Evolutionary conservation across 1,140 invertebrate species (phyloP).

Genomic region (Eufriesea mexicana): DNA sequence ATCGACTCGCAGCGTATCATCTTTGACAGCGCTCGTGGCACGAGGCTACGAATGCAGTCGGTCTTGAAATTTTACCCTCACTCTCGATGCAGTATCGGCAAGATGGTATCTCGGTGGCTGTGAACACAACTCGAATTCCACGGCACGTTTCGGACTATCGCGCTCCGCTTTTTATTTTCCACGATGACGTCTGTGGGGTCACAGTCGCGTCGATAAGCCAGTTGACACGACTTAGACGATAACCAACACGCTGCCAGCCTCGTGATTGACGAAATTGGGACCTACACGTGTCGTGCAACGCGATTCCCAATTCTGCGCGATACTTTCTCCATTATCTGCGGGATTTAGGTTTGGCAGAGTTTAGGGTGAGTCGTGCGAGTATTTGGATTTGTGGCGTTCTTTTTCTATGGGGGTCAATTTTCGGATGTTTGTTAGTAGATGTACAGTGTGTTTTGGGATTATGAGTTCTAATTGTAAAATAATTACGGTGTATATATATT

Average conservation of each 20-base stretch:
- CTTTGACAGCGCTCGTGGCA: slow-evolving; percentile 30
- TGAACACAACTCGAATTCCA: not conserved
- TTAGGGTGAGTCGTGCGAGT: no score
- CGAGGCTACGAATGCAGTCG: not conserved
- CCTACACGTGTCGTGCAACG: not conserved
- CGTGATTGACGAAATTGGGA: slow-evolving; percentile 6
- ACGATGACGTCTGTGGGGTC: not conserved
- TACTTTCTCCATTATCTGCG: no score
- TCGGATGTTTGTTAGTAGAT: no score
- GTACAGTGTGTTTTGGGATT: no score
- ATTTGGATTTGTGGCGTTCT: no score
- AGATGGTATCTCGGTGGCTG: not conserved
- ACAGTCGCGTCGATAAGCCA: not conserved
- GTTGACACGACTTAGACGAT: slow-evolving; percentile 1
- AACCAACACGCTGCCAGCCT: not conserved
- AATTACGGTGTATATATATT: no score
- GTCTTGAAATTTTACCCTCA: slow-evolving; percentile 14
- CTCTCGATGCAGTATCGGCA: not conserved
- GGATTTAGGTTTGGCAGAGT: no score
- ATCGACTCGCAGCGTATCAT: slow-evolving; percentile 35
- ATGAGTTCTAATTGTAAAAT: no score
- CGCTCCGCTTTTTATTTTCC: not conserved
- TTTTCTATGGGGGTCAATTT: no score
- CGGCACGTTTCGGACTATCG: not conserved
- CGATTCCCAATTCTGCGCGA: not conserved